Conservation (phyloP, 2,888 invertebrate species). For the Orthosia incerta region DNA sequence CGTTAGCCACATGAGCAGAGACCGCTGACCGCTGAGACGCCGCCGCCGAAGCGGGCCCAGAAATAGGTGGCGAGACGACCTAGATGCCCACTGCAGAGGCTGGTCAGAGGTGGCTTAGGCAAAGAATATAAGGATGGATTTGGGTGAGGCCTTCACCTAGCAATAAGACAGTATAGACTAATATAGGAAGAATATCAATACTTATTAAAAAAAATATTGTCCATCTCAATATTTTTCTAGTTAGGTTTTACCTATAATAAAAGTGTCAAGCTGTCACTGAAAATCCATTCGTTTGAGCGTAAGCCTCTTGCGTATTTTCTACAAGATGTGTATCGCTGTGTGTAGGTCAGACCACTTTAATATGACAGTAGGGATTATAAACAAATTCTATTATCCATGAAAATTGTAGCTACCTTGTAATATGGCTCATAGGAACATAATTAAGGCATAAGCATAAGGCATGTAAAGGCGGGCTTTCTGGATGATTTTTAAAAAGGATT, state of each 20-base stretch:
- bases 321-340: not conserved
- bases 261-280: slow-evolving; percentile 29
- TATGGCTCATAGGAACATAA: not conserved
- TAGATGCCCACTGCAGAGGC: too few species aligned
- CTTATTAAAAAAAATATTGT: not conserved
- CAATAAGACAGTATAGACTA: too few species aligned
- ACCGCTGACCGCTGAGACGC: too few species aligned
- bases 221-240: not conserved
- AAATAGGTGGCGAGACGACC: too few species aligned
- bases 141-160: too few species aligned
- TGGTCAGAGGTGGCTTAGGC: too few species aligned
- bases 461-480: not conserved
- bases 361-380: slow-evolving; percentile 1
- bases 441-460: not conserved
- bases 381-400: too few species aligned
- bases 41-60: too few species aligned
- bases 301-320: slow-evolving; percentile 14
- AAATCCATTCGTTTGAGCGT: slow-evolving; percentile 20
- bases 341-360: not conserved
- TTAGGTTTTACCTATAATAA: not conserved
- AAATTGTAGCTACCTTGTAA: too few species aligned
- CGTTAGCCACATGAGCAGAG: too few species aligned
- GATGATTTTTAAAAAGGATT: not conserved
- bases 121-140: too few species aligned
- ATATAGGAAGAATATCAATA: not conserved